A percentile compares a stretch with the other conserved stretches of the same genome.
phyloP scores from a whole-genome alignment of 2,888 invertebrate species.

The Tiphia femorata region DNA sequence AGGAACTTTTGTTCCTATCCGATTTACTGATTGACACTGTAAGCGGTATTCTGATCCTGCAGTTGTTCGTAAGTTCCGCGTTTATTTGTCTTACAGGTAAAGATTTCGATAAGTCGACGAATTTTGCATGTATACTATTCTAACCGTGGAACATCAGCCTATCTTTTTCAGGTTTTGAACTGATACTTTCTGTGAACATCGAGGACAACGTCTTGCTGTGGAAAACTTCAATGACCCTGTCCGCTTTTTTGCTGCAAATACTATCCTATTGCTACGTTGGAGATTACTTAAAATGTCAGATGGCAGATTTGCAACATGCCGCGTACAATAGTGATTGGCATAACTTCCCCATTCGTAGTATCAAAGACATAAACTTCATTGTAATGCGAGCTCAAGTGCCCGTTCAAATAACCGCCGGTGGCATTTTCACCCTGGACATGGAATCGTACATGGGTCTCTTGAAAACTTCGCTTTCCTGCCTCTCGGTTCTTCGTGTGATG shows the following conservation, averaged over 20 bases:
- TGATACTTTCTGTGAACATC: too few species aligned
- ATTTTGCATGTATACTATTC: too few species aligned
- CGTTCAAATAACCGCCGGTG: slow-evolving; percentile 2
- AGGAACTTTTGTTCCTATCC: not conserved
- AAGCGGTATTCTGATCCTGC: slow-evolving; percentile 3
- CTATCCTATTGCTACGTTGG: slow-evolving; percentile 1
- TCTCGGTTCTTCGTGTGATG: slow-evolving; percentile 19
- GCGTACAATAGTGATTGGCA: slow-evolving; percentile 9
- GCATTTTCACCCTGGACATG: slow-evolving; percentile 6
- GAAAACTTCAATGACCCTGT: not conserved
- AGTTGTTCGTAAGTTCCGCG: slow-evolving; percentile 2
- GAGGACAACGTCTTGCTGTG: too few species aligned
- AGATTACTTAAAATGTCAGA: slow-evolving; percentile 1
- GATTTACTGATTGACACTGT: slow-evolving; percentile 3
- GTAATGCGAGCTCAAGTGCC: slow-evolving; percentile 6
- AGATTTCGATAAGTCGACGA: not conserved
- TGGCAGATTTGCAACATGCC: not conserved
- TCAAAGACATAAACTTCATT: slow-evolving; percentile 7
- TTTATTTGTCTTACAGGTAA: slow-evolving; percentile 13
- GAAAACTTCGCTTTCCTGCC: slow-evolving; percentile 13
- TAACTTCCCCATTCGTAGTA: not conserved
- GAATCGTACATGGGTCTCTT: slow-evolving; percentile 12
- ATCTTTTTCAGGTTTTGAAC: too few species aligned
- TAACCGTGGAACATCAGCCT: not conserved
- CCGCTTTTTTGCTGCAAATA: not conserved